Evolutionary conservation across 1,140 invertebrate genomes (phyloP).

Genomic region (Apocrypta bakeri): DNA sequence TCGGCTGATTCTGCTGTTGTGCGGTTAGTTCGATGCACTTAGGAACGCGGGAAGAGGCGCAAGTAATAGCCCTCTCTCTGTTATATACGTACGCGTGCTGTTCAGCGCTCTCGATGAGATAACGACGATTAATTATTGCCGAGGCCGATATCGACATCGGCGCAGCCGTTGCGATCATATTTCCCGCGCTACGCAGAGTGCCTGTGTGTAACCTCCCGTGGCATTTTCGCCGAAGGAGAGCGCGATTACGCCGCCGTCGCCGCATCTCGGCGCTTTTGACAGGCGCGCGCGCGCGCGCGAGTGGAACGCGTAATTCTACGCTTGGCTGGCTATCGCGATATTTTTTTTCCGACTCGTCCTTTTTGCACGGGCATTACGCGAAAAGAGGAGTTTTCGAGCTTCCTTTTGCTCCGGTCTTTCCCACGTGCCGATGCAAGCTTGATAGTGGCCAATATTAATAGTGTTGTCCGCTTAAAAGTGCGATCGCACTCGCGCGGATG

Average conservation of each 20-base stretch:
- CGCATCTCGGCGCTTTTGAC: conserved; percentile 34
- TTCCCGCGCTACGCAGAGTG: background rate
- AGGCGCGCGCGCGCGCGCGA: background rate
- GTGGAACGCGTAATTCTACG: conserved; percentile 43
- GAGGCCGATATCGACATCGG: conserved; percentile 52
- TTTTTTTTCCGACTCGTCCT: conserved; percentile 3
- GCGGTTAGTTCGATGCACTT: background rate
- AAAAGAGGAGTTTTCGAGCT: conserved; percentile 30
- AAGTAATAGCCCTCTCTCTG: conserved; percentile 45
- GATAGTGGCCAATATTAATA: conserved; percentile 35
- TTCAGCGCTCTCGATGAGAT: conserved; percentile 38
- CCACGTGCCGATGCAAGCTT: conserved; percentile 23
- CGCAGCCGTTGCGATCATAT: background rate
- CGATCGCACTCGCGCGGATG: background rate
- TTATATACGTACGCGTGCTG: background rate
- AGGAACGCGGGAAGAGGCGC: background rate
- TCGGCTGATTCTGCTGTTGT: conserved; percentile 16
- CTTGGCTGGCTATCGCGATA: conserved; percentile 3
- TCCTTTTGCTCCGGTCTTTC: conserved; percentile 11
- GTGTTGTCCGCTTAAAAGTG: background rate
- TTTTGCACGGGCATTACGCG: conserved; percentile 5
- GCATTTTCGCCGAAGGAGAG: background rate
- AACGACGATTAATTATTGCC: conserved; percentile 58
- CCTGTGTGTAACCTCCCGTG: background rate
- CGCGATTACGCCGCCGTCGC: conserved; percentile 12